Base-by-base conservation (phyloP, 1,140 invertebrate genomes). In the Hylaeus volcanicus region DNA sequence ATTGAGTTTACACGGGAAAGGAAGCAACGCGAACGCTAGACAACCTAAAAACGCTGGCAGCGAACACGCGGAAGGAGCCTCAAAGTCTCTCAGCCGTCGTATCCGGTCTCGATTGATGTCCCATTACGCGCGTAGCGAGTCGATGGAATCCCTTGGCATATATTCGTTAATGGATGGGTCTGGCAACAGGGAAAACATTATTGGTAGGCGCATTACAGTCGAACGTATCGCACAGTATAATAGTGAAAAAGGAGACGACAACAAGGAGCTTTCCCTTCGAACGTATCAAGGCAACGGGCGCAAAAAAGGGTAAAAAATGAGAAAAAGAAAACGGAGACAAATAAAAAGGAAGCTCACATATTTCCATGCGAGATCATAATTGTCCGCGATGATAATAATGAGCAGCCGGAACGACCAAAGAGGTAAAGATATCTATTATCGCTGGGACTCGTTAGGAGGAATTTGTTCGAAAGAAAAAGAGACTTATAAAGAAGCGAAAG, bases 381-480 rank as follows among this genome's bases (percentile, higher is more conserved):
- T 81, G 83, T 74, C 74, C 26, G n/a, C 11, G 55, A 71, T 51
- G 76, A 78, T 78, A 60, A 74, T 74, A 66, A 75, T 48, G 73
- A 51, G 37, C 53, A 73, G 76, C 14, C 48, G 26, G 60, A 56
- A 15, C 60, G 41, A 60, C 12, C 37, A 69, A 51, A 68, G 39
- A 26, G 11, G 60, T 41, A 45, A 63, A 74, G 14, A 55, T 83
- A 66, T 79, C 58, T 85, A 74, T 87, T 86, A 78, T 86, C 61
- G 78, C 9, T 60, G 73, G 1, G 37, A 68, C 79, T 84, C 61
- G 86, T 87, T 87, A 87, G 61, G 9, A 78, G 55, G 64, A 60
- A 64, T 56, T 82, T 53, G 58, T 83, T 76, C 43, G 51, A 26
- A 3, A 6, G n/a, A 45, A 9, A 39, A 45, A 12, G 37, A 15